Evolutionary conservation across 2,113 vertebrate genomes (phyloP).

Genomic region (Lepidothrix coronata): DNA sequence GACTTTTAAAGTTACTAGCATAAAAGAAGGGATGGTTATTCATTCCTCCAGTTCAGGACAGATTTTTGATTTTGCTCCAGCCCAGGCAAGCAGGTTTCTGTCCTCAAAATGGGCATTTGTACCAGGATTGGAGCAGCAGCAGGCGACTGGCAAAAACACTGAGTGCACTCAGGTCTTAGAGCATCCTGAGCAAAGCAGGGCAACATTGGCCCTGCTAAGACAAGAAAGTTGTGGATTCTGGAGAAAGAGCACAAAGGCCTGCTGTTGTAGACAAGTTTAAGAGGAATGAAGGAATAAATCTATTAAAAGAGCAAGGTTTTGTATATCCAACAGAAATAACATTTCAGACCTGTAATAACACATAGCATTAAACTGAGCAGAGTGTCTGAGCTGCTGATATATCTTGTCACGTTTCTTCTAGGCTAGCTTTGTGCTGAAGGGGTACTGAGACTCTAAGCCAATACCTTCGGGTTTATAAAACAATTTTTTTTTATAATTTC

Average conservation of each 20-base stretch:
- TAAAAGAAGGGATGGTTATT: not conserved
- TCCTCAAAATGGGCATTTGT: not conserved
- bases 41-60: not conserved
- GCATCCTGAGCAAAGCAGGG: not conserved
- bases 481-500: not conserved
- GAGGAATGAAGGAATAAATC: not conserved
- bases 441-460: not conserved
- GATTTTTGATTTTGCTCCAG: not conserved
- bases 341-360: constrained; percentile 22
- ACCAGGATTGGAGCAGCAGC: not conserved
- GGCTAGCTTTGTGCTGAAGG: not conserved
- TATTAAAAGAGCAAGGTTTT: not conserved
- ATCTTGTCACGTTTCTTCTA: not conserved
- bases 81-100: not conserved
- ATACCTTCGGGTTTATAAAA: not conserved
- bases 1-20: not conserved
- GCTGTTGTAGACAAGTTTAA: not conserved
- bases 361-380: not conserved
- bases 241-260: not conserved
- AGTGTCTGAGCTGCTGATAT: not conserved
- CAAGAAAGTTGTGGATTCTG: accelerated
- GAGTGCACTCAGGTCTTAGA: not conserved
- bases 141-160: accelerated
- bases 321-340: constrained; percentile 23
- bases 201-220: not conserved